Evolutionary conservation across 2,113 vertebrate species (phyloP).

Genomic region (Condylura cristata): DNA sequence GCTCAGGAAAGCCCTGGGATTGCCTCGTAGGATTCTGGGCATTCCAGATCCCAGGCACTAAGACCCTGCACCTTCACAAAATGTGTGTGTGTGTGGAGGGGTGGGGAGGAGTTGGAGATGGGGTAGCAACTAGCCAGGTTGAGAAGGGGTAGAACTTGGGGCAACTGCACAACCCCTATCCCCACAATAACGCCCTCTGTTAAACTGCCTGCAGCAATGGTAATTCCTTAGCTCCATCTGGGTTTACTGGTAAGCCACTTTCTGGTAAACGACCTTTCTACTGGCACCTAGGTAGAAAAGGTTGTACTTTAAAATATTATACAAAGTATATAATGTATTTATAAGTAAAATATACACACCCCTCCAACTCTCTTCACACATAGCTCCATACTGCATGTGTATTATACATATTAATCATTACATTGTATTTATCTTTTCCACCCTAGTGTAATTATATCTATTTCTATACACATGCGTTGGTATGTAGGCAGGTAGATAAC

Average conservation of each 20-base stretch:
- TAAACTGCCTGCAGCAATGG: background rate
- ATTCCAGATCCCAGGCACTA: background rate
- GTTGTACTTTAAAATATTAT: background rate
- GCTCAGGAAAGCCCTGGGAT: background rate
- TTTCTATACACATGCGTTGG: background rate
- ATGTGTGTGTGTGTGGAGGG: background rate
- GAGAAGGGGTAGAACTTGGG: background rate
- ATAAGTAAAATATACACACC: no score
- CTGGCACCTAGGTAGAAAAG: no score
- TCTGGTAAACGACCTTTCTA: background rate
- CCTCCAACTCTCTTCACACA: no score
- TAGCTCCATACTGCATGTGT: background rate
- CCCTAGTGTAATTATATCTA: no score
- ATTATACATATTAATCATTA: background rate
- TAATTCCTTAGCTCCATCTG: background rate
- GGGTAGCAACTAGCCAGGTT: no score
- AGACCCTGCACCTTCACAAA: background rate
- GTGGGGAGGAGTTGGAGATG: rapidly evolving
- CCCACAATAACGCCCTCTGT: background rate
- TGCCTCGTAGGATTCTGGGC: background rate
- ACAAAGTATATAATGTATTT: background rate
- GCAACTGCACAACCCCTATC: rapidly evolving
- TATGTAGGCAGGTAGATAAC: no score
- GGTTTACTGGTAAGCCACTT: background rate
- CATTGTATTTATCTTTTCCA: background rate